These are phyloP conservation scores for Zeuzera pyrina DNA, from an alignment of 2,888 invertebrate species.

Conservation along the genomic window DNA sequence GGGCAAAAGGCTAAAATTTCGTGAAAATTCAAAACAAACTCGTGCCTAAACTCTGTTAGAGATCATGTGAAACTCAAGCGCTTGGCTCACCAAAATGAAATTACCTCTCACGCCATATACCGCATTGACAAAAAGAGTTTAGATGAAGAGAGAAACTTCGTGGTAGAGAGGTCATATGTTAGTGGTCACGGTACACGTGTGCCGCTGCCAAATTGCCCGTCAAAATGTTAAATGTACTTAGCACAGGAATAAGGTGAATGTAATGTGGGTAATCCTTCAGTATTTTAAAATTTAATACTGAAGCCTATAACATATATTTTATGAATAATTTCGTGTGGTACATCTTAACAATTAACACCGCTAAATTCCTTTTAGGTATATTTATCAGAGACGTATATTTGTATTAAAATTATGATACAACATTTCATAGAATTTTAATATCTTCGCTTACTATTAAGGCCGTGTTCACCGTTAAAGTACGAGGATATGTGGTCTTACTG, in stretches of 20 bases:
- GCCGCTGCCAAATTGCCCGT: constrained; percentile 50
- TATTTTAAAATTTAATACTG: too few relatives aligned
- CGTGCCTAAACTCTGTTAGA: constrained; percentile 15
- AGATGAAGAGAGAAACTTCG: constrained; percentile 4
- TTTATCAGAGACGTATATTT: too few relatives aligned
- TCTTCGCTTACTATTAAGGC: too few relatives aligned
- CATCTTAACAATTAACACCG: too few relatives aligned
- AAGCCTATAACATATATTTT: not conserved
- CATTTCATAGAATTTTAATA: too few relatives aligned
- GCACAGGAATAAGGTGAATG: constrained; percentile 4
- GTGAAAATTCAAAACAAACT: constrained; percentile 24
- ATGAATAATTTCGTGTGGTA: not conserved
- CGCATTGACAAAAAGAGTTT: constrained; percentile 1
- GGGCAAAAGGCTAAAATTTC: constrained; percentile 13
- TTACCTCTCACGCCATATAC: constrained; percentile 12
- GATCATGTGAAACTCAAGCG: constrained; percentile 17
- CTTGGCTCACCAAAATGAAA: constrained; percentile 12
- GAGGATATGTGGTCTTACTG: too few relatives aligned
- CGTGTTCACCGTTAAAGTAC: too few relatives aligned
- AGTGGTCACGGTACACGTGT: constrained; percentile 29
- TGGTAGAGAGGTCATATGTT: constrained; percentile 26
- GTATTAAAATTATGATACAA: too few relatives aligned
- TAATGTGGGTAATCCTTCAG: not conserved
- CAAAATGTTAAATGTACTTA: constrained; percentile 47
- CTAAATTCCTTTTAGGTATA: too few relatives aligned